Base-by-base conservation (phyloP, 2,888 invertebrate species). In the Flabesymbios commensalis region DNA sequence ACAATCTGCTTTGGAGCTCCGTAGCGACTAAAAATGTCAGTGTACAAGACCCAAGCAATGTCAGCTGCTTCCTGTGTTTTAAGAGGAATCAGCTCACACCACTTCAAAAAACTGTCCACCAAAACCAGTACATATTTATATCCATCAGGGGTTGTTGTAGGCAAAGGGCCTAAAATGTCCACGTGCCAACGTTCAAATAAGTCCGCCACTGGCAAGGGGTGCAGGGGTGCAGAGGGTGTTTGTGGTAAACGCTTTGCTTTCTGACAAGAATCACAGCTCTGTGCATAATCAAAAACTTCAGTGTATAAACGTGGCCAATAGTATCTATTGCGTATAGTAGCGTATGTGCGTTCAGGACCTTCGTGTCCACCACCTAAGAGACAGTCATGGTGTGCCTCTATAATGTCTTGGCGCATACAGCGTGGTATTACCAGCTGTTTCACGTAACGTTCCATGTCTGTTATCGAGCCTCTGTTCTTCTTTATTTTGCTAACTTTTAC, bases 301-400 rank as follows among this genome's bases (percentile, higher is more conserved):
- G 26, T 33, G 39, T 56, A 71, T 68, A 71, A 69, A 26, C 49
- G 14, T 2, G 66, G 68, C 69, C 69, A 71, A 45, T 61, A 69
- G 31, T 70, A 69, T 45, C 64, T 67, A 3, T 28, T 28, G 0
- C 64, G 42, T n/a, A 69, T 39, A 10, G 63, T 47, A 19, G 42
- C 59, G 56, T 64, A 69, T 29, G 69, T 66, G n/a, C 67, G 19
- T 28, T 69, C 65, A 47, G 65, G 59, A 14, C 69, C 67, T 57
- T 70, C 65, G 36, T 69, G 69, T 22, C 57, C 28, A n/a, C 14
- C 61, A 31, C 63, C 57, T 42, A 56, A 29, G 2, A 65, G 10
- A 43, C 49, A 49, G 45, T 69, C 67, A 61, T 67, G 65, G 33
- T 61, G 65, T 2, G 59, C 54, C 24, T 52, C 43, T 1, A 69